phyloP scores from a whole-genome alignment of 2,113 vertebrate genomes.

The Pithys albifrons region DNA sequence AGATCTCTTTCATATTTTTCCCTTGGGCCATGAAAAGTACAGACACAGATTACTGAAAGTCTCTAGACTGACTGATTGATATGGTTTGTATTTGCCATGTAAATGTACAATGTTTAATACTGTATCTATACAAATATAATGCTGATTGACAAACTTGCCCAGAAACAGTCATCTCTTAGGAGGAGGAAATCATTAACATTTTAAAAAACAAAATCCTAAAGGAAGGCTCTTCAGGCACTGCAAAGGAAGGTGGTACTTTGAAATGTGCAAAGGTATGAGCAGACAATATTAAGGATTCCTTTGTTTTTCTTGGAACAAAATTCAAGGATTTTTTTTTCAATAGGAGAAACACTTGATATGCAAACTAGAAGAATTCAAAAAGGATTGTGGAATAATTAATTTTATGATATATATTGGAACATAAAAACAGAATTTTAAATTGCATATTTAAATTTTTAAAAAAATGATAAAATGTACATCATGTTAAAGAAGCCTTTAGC shows the following conservation, averaged over 20 bases:
- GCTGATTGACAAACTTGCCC: constrained; percentile 62
- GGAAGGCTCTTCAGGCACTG: not conserved
- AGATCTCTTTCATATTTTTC: constrained; percentile 34
- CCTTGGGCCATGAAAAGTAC: constrained; percentile 16
- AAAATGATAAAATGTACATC: constrained; percentile 26
- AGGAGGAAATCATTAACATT: constrained; percentile 56
- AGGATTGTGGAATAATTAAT: constrained; percentile 53
- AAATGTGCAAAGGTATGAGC: constrained; percentile 38
- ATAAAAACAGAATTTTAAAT: constrained; percentile 61
- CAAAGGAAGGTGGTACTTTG: constrained; percentile 47
- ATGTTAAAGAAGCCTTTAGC: constrained; percentile 15
- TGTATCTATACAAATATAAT: constrained; percentile 54
- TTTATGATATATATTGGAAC: constrained; percentile 29
- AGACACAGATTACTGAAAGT: constrained; percentile 2
- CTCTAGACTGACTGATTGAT: constrained; percentile 29
- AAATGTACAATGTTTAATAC: constrained; percentile 46
- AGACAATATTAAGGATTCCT: constrained; percentile 45
- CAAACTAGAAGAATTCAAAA: constrained; percentile 50
- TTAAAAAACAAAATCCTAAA: constrained; percentile 54
- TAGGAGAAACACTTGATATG: constrained; percentile 50
- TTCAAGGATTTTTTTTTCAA: constrained; percentile 40
- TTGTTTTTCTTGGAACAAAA: constrained; percentile 55
- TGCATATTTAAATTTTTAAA: constrained; percentile 19
- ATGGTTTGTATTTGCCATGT: constrained; percentile 63
- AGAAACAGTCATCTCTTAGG: constrained; percentile 41